Evolutionary conservation across 2,888 invertebrate species (phyloP), one percentile per base, ranked within the genome.

Genomic region (Drosophila leonis): DNA sequence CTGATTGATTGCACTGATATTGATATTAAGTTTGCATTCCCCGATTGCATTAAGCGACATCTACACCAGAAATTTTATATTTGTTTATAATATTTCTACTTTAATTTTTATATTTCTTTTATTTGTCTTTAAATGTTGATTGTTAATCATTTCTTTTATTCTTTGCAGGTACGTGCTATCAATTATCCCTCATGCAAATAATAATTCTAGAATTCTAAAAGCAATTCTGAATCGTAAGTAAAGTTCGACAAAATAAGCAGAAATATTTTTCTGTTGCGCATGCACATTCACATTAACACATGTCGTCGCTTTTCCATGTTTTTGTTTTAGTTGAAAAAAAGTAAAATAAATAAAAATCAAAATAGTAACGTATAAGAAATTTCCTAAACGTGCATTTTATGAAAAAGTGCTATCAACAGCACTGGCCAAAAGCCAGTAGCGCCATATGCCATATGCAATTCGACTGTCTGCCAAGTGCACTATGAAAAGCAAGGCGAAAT

Each of bases 331-430:
- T 61, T 56, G 13, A 41, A 41, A 42, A 56, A 44, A 56, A 65
- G n/a, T 29, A 6, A 56, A 70, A 64, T 56, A 13, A 46, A 54
- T 48, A 20, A 13, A 39, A 46, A 72, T 35, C 27, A 49, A 42
- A 65, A 59, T 39, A 52, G 41, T 55, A 13, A 49, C 39, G 27
- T 27, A 24, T 49, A 31, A 71, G 75, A 75, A 72, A 64, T 55
- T 5, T 74, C 20, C 51, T 44, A 74, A 81, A 85, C 90, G 90
- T 85, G 90, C 90, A 82, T 41, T 87, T 85, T 80, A 9, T 54
- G 48, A 48, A 72, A 87, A 82, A 59, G 39, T 75, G 88, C 84
- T 71, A 89, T 85, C 84, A 46, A 54, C 71, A 60, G 67, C 70
- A 67, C 31, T 39, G 31, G 54, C 59, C 69, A 67, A 63, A 52